phyloP scores from a whole-genome alignment of 2,888 invertebrate species.

The Agriotes lineatus region DNA sequence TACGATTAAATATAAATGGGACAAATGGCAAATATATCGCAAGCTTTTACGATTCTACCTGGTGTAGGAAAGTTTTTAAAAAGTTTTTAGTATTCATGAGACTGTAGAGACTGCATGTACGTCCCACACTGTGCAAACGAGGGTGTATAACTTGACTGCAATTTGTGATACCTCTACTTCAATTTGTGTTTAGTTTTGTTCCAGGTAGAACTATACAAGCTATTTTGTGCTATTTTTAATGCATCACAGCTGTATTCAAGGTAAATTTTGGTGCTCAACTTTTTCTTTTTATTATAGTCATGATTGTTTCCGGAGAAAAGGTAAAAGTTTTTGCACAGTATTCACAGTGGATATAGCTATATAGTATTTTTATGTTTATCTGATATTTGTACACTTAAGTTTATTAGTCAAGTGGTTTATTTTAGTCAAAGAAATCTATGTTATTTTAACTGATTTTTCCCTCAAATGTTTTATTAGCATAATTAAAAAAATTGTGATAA shows the following conservation, averaged over 20 bases:
- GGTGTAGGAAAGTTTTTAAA: conserved; percentile 19
- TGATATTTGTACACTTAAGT: conserved; percentile 10
- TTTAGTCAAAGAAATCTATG: conserved; percentile 6
- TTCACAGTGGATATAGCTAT: conserved; percentile 12
- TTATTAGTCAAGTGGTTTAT: conserved; percentile 9
- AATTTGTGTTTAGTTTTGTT: conserved; percentile 30
- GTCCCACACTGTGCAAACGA: conserved; percentile 22
- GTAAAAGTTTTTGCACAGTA: conserved; percentile 14
- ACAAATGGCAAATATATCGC: conserved; percentile 16
- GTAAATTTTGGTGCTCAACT: conserved; percentile 20
- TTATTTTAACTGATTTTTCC: neutral
- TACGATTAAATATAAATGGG: conserved; percentile 14
- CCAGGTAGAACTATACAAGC: conserved; percentile 21
- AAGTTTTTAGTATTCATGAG: conserved; percentile 21
- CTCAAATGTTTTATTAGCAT: neutral
- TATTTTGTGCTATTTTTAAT: conserved; percentile 14
- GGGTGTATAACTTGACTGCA: conserved; percentile 36
- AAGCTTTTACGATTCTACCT: conserved; percentile 29
- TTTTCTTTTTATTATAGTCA: neutral
- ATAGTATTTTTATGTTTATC: conserved; percentile 7
- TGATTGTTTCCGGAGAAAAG: neutral
- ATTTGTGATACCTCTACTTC: conserved; percentile 40
- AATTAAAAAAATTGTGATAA: conserved; percentile 23
- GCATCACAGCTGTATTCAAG: conserved; percentile 20
- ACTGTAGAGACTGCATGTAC: conserved; percentile 22